Evolutionary conservation across 2,113 vertebrate genomes (phyloP).

Genomic region (Pleuronectes platessa): DNA sequence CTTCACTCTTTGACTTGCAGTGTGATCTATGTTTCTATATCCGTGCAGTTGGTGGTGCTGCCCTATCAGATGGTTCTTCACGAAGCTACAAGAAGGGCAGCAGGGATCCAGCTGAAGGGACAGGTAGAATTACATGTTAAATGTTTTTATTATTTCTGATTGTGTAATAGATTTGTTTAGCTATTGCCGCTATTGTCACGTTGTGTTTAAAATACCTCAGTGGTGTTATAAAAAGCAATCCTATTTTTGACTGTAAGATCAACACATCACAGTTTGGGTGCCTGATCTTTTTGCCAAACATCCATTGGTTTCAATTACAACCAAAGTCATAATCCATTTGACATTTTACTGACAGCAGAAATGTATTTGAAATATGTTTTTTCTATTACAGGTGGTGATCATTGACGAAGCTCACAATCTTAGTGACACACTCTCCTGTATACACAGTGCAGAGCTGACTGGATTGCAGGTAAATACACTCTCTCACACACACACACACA

Average conservation of each 20-base stretch:
- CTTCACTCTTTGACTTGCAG: neutral
- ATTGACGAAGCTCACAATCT: slow-evolving; percentile 98
- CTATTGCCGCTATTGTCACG: neutral
- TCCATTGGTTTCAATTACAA: too few species aligned
- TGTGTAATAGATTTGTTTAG: neutral
- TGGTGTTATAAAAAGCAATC: neutral
- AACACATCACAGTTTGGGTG: neutral
- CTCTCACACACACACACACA: neutral
- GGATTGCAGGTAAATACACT: slow-evolving; percentile 88
- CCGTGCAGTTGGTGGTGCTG: slow-evolving; percentile 91
- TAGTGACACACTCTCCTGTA: slow-evolving; percentile 91
- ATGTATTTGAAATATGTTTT: neutral
- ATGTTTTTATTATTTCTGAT: neutral
- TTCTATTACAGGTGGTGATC: slow-evolving; percentile 77
- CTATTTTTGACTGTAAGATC: neutral
- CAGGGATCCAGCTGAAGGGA: slow-evolving; percentile 91
- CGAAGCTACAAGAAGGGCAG: slow-evolving; percentile 88
- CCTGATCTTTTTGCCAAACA: too few species aligned
- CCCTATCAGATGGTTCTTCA: slow-evolving; percentile 96
- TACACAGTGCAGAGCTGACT: slow-evolving; percentile 89
- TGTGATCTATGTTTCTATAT: slow-evolving; percentile 13
- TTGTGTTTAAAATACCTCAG: neutral
- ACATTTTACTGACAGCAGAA: too few species aligned
- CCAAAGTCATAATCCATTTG: too few species aligned
- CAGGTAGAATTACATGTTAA: slow-evolving; percentile 79